Evolutionary conservation across 2,113 vertebrate species (phyloP).

Genomic region (Zootoca vivipara): DNA sequence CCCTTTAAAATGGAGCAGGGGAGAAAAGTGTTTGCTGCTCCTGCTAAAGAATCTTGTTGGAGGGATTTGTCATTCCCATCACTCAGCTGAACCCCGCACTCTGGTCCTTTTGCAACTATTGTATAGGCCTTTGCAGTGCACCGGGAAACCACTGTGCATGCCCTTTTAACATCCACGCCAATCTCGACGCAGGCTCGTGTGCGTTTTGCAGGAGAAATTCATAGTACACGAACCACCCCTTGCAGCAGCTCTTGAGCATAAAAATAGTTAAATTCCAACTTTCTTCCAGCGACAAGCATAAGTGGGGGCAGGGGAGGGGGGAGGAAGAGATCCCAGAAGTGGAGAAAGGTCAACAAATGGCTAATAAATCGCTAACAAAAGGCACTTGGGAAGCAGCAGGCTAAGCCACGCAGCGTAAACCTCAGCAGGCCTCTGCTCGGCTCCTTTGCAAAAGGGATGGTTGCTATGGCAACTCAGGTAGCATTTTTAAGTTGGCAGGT

Average conservation of each 20-base stretch:
- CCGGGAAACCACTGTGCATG: background rate
- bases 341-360: background rate
- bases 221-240: no score
- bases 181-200: no score
- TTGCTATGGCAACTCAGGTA: slow-evolving; percentile 56
- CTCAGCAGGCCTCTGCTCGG: slow-evolving; percentile 12
- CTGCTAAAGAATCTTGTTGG: background rate
- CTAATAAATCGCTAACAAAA: background rate
- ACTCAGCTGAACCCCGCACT: no score
- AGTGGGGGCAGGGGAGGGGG: background rate
- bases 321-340: background rate
- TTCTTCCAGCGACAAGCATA: fast-evolving
- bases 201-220: background rate
- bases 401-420: background rate
- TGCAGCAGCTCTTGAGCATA: background rate
- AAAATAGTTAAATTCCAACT: background rate
- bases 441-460: slow-evolving; percentile 51
- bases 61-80: background rate
- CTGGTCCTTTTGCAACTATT: background rate
- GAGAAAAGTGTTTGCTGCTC: background rate
- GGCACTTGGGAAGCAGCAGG: background rate
- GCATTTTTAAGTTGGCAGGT: slow-evolving; percentile 58
- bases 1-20: background rate
- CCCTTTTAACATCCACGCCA: background rate
- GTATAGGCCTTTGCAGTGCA: background rate